Evolutionary conservation across 2,888 invertebrate genomes (phyloP), one percentile per base, ranked within the genome.

Genomic region (Coleophora flavipennella): DNA sequence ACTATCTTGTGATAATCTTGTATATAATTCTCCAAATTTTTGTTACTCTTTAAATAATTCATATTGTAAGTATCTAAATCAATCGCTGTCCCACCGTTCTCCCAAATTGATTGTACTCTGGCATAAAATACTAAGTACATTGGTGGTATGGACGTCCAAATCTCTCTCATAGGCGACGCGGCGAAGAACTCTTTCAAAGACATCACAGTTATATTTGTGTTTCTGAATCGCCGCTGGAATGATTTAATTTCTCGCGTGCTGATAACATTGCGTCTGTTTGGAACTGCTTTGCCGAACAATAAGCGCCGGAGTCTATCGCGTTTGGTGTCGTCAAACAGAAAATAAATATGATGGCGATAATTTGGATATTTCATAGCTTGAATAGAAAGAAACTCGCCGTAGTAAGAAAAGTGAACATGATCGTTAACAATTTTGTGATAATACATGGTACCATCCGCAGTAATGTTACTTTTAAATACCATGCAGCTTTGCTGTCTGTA

Each of bases 31-130:
- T 20, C 20, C 6, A 20, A 20, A 20, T 20, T 20, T 4, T 20
- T 20, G 20, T 4, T 6, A 20, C 6, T 20, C 3, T 20, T 20
- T 20, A 3, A 3, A 20, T 20, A 20, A 20, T 20, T 20, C 6
- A 20, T 59, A 45, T 70, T 73, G 29, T 62, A 70, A 0, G 48
- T 49, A 12, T 40, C 44, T 20, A 83, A 57, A 40, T 83, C 79
- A 41, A 85, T 62, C 1, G 70, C 72, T 7, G 88, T 67, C 2
- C 88, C 89, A 8, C 86, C 88, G 46, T 71, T 70, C 53, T 86
- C 76, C 87, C 88, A 89, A 20, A 88, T 67, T 33, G 85, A 72
- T 43, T 79, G 67, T 20, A 85, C 64, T 49, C 88, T 68, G 1
- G 81, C 67, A 32, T 87, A 86, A 53, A 88, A 88, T 13, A 81